Evolutionary conservation across 2,888 invertebrate genomes (phyloP).

Genomic region (Phymatocera aterrima): DNA sequence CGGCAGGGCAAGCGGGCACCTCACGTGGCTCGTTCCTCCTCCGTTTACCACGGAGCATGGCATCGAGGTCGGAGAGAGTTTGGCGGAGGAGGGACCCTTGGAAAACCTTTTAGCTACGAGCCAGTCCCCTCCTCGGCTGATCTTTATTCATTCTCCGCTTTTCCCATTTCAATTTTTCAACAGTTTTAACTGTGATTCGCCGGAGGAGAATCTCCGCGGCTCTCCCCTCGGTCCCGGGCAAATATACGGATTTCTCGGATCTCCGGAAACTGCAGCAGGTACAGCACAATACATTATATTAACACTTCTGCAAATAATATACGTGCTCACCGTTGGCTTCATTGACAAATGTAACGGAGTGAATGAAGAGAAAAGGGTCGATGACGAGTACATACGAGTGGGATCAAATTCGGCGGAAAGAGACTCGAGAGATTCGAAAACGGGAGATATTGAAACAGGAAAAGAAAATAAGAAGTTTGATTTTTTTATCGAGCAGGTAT

Average conservation of each 20-base stretch:
- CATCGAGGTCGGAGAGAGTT: conserved; percentile 20
- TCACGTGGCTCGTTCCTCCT: conserved; percentile 62
- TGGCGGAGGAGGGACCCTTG: conserved; percentile 24
- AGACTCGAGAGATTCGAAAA: no score
- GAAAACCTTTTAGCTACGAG: no score
- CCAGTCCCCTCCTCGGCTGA: conserved; percentile 56
- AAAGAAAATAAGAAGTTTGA: no score
- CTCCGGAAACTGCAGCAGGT: background rate
- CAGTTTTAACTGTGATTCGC: conserved; percentile 70
- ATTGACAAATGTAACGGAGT: no score
- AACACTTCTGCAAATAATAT: no score
- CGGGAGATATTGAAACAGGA: no score
- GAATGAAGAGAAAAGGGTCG: no score
- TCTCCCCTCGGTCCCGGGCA: background rate
- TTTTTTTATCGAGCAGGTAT: background rate
- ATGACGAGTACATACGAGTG: background rate
- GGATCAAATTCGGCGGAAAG: no score
- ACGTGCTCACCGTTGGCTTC: no score
- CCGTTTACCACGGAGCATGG: background rate
- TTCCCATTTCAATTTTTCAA: conserved; percentile 72
- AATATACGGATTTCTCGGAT: conserved; percentile 4
- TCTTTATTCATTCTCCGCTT: conserved; percentile 73
- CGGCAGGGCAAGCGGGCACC: conserved; percentile 56
- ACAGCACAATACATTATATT: no score
- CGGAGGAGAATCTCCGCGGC: conserved; percentile 50